Conservation (phyloP, 2,113 vertebrate species). For the Garra rufa region DNA sequence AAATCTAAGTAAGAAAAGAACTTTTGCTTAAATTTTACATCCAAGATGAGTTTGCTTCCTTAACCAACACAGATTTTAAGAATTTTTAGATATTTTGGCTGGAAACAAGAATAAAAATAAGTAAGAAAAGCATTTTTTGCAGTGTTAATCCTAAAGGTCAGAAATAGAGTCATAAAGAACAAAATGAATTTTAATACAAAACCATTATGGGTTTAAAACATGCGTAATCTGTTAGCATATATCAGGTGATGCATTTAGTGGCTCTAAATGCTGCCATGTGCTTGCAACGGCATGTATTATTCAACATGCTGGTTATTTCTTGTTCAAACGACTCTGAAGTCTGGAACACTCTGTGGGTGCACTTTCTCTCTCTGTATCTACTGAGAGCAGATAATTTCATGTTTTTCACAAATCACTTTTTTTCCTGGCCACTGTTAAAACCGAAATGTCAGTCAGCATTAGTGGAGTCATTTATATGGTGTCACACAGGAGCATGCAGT, state of each 20-base stretch:
- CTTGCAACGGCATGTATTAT: conserved; percentile 8
- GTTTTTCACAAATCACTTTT: conserved; percentile 54
- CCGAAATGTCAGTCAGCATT: conserved; percentile 75
- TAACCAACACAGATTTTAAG: too few relatives aligned
- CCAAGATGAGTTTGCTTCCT: too few relatives aligned
- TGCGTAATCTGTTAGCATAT: neutral
- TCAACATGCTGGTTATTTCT: conserved; percentile 16
- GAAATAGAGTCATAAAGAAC: too few relatives aligned
- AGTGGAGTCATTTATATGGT: conserved; percentile 72
- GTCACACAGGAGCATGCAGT: conserved; percentile 58
- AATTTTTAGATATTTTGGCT: too few relatives aligned
- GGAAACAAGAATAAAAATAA: too few relatives aligned
- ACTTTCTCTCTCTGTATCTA: conserved; percentile 27
- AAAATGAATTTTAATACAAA: too few relatives aligned
- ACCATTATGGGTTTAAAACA: neutral
- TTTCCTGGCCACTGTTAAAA: conserved; percentile 60
- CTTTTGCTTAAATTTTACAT: too few relatives aligned
- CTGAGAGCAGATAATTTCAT: conserved; percentile 56
- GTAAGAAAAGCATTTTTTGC: too few relatives aligned
- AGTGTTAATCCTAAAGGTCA: too few relatives aligned
- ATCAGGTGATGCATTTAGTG: neutral
- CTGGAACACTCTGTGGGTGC: conserved; percentile 15
- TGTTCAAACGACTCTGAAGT: conserved; percentile 9
- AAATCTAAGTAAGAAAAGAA: too few relatives aligned
- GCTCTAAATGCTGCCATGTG: neutral